Conservation (phyloP, 2,113 vertebrate genomes). For the Sterna hirundo region DNA sequence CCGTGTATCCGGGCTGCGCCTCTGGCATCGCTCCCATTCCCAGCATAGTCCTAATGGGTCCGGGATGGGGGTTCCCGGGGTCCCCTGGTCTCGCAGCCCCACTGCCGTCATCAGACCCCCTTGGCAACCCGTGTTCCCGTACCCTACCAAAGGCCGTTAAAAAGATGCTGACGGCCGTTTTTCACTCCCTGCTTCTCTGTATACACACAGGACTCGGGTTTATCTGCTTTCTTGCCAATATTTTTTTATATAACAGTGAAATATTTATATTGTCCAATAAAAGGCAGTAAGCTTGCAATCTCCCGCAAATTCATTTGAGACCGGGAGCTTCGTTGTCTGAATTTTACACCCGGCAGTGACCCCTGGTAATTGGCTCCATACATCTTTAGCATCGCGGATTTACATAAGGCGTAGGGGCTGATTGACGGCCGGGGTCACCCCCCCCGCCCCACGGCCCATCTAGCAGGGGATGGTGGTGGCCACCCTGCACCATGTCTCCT, state of each 20-base stretch:
- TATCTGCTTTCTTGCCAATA: conserved; percentile 50
- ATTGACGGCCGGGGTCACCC: conserved; percentile 49
- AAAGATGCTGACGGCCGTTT: conserved; percentile 44
- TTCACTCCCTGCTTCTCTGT: conserved; percentile 51
- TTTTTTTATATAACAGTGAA: conserved; percentile 59
- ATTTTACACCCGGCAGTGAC: conserved; percentile 44
- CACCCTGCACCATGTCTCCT: not conserved
- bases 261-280: conserved; percentile 68
- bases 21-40: not conserved
- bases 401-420: conserved; percentile 45
- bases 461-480: not conserved
- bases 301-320: not conserved
- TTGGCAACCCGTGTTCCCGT: rapidly evolving
- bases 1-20: rapidly evolving
- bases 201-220: conserved; percentile 31
- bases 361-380: conserved; percentile 73
- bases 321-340: not conserved
- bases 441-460: conserved; percentile 2
- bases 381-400: conserved; percentile 65
- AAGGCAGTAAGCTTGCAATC: conserved; percentile 50
- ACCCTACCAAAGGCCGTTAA: not conserved
- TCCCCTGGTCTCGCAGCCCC: not conserved
- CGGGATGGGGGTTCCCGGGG: rapidly evolving
- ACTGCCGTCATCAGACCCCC: not conserved
- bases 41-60: rapidly evolving